Base-by-base conservation (phyloP, 2,113 vertebrate genomes). In the Barbus barbus region DNA sequence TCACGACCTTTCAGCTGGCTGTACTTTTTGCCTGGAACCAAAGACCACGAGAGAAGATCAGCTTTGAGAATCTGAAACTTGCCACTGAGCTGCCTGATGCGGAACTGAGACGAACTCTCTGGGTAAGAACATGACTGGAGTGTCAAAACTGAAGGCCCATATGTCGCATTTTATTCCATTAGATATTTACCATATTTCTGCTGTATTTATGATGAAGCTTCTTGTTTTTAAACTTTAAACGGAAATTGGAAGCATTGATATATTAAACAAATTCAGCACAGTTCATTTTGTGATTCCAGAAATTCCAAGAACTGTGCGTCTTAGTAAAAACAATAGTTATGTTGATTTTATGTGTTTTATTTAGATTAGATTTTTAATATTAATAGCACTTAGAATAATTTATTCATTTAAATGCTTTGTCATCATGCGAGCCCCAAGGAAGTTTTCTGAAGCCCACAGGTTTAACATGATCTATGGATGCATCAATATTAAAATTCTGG, bases 21-120 rank as follows among this genome's bases (percentile, higher is more conserved):
- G 98, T 99, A 81, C 90, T 99, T 85, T 99, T 99, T 87, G 98
- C 97, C 0, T 99, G 98, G 98, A 99, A 99, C 95, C 98, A 99
- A 96, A 96, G 98, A 94, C 98, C 98, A 9, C 93, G 97, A 92
- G 98, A 99, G 91, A 96, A 97, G 91, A 99, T 99, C 94, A 99
- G 97, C 92, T 99, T 99, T 89, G 98, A 99, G 92, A 99, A 99
- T 93, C 95, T 99, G 74, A 99, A 99, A 90, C 91, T 99, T 81
- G 98, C 98, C 87, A 98, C 98, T 0, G 98, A 99, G 90, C 96
- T 99, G 72, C 98, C 98, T 14, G 98, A 99, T 86, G 98, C 98
- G 12, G 98, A 99, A 92, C 96, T 99, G 86, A 95, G 98, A 83
- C 96, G 98, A 91, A 99, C 98, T 83, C 96, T 99, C 90, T 99